Percentiles rank a stretch among this genome's conserved stretches.
Conservation (phyloP, 2,888 invertebrate species). For the Athalia rosae region DNA sequence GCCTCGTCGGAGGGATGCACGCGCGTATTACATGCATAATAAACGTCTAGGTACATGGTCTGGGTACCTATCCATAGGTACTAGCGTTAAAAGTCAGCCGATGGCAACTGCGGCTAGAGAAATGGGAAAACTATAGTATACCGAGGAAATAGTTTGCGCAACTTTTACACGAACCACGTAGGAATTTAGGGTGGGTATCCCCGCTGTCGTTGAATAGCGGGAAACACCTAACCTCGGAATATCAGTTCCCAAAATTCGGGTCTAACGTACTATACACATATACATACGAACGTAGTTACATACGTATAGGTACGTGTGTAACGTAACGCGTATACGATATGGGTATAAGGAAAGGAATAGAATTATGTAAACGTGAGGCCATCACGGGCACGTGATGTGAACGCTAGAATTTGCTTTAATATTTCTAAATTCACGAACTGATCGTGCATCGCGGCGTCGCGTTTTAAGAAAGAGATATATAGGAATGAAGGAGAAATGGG, state of each 20-base stretch:
- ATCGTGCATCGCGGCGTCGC: slow-evolving; percentile 14
- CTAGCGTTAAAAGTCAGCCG: neutral
- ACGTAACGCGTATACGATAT: no score
- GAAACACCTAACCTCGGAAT: no score
- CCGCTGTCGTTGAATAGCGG: no score
- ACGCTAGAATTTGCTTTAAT: neutral
- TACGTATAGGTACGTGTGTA: no score
- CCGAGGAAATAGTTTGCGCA: no score
- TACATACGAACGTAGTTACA: no score
- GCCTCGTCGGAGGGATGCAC: neutral
- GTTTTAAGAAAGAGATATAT: neutral
- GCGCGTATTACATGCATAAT: neutral
- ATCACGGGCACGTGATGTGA: neutral
- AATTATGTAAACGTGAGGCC: neutral
- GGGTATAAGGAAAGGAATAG: neutral
- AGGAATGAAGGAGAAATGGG: neutral
- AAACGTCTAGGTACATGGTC: neutral
- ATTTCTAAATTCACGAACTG: slow-evolving; percentile 31
- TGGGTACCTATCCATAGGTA: neutral
- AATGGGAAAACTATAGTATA: no score
- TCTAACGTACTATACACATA: no score
- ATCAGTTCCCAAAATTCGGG: no score
- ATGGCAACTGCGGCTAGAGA: neutral
- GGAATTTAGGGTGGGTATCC: no score
- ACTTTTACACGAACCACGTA: no score